Evolutionary conservation across 2,113 vertebrate species (phyloP).

Genomic region (Eurystomus gularis): DNA sequence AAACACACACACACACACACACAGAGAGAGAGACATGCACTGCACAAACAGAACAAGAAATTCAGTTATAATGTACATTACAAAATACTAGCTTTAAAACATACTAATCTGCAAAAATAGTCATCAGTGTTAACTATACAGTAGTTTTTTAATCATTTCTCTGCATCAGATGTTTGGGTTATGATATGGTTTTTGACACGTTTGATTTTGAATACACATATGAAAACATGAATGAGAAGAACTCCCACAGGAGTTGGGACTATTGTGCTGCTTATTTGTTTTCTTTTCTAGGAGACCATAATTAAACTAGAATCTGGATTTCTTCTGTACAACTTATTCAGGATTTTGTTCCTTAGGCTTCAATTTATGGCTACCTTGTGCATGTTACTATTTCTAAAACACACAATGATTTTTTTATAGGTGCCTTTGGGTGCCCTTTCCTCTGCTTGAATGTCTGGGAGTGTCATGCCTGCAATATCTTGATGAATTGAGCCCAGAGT

Average conservation of each 20-base stretch:
- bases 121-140: background rate
- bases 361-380: background rate
- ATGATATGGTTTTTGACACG: background rate
- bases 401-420: background rate
- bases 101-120: background rate
- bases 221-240: background rate
- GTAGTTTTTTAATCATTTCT: background rate
- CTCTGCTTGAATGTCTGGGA: background rate
- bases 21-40: too few species aligned
- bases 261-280: background rate
- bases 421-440: background rate
- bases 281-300: background rate
- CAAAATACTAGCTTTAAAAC: background rate
- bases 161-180: background rate
- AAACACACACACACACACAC: too few species aligned
- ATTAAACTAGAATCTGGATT: background rate
- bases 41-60: background rate
- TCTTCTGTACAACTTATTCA: background rate
- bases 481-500: background rate
- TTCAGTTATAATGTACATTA: background rate
- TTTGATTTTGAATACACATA: background rate
- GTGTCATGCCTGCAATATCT: background rate
- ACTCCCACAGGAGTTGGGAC: background rate
- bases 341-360: background rate
- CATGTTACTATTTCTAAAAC: background rate